These are phyloP conservation scores for Aporophyla lueneburgensis DNA, from an alignment of 2,888 invertebrate genomes.

Conservation along the genomic window DNA sequence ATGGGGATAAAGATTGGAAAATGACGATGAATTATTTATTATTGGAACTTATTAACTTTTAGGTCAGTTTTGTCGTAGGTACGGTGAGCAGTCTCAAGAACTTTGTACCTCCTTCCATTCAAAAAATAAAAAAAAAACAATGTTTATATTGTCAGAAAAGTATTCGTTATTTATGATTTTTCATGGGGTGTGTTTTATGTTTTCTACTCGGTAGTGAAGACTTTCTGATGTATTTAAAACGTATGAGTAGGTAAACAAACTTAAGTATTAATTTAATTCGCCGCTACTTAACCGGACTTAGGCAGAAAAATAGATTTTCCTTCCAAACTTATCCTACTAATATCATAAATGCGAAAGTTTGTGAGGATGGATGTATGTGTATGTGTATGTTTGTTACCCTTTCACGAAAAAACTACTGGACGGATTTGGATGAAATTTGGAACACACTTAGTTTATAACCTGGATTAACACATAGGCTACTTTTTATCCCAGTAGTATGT, in stretches of 20 bases:
- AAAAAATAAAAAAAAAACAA: not conserved
- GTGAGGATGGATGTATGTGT: too few species aligned
- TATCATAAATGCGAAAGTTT: too few species aligned
- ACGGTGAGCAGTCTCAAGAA: not conserved
- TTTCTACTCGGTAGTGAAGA: not conserved
- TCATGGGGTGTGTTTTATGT: too few species aligned
- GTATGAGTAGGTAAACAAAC: not conserved
- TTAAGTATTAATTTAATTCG: too few species aligned
- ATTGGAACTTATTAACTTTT: not conserved
- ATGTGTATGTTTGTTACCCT: too few species aligned
- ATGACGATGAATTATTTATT: not conserved
- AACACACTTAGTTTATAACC: too few species aligned
- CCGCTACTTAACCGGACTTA: not conserved
- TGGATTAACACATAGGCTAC: too few species aligned
- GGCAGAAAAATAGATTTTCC: not conserved
- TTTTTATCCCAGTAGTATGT: too few species aligned
- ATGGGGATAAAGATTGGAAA: too few species aligned
- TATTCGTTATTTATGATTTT: not conserved
- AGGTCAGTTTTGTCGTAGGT: not conserved
- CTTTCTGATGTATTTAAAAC: not conserved
- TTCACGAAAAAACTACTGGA: too few species aligned
- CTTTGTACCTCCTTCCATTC: too few species aligned
- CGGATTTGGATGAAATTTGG: too few species aligned
- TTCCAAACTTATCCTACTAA: not conserved
- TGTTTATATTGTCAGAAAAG: not conserved